These are phyloP conservation scores for Parapristionchus giblindavisi DNA, from an alignment of 2,888 invertebrate species.

Conservation along the genomic window DNA sequence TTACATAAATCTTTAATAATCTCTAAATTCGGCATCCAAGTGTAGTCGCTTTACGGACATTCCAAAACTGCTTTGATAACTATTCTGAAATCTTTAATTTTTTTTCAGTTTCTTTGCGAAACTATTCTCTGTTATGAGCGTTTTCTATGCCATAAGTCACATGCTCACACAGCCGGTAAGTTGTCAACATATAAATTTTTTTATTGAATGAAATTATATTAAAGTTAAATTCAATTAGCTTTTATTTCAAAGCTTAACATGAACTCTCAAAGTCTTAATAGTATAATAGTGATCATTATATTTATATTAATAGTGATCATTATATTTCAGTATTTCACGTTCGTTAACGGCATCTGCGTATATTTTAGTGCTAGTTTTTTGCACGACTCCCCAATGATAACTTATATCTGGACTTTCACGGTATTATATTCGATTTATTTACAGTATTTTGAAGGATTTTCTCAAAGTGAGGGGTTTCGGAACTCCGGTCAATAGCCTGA, in stretches of 20 bases:
- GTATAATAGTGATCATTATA: neutral
- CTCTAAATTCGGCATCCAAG: neutral
- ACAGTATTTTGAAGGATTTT: too few relatives aligned
- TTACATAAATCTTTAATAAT: neutral
- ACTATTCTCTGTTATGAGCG: neutral
- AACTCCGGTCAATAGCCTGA: too few relatives aligned
- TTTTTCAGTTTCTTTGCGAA: conserved; percentile 1
- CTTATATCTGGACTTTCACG: neutral
- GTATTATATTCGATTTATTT: too few relatives aligned
- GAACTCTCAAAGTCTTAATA: neutral
- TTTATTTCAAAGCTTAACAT: neutral
- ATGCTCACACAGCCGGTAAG: conserved; percentile 9
- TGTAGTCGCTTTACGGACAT: too few relatives aligned
- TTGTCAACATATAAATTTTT: neutral
- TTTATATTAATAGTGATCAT: neutral
- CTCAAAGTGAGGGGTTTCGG: too few relatives aligned
- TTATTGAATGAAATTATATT: neutral
- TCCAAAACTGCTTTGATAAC: too few relatives aligned
- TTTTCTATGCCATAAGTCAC: conserved; percentile 1
- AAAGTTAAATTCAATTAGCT: too few relatives aligned
- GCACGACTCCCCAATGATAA: neutral
- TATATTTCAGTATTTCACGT: neutral
- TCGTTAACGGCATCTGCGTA: neutral
- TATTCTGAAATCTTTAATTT: neutral
- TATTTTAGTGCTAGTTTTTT: neutral